These are phyloP conservation scores for Caenorhabditis tropicalis DNA, from an alignment of 1,140 invertebrate species.

Conservation along the genomic window DNA sequence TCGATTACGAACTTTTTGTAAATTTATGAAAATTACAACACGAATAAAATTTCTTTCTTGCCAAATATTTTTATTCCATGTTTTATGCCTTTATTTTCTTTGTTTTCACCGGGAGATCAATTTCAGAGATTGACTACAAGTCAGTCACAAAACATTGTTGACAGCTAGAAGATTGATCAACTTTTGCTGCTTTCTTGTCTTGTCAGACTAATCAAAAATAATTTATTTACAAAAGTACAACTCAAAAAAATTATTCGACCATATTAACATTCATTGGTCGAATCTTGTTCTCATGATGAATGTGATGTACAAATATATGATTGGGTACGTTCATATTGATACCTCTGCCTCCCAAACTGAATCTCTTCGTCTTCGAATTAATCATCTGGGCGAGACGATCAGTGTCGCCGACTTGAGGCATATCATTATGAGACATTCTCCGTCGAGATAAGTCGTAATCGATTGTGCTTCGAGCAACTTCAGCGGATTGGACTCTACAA, in stretches of 20 bases:
- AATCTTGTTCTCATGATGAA: slow-evolving; percentile 19
- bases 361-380: background rate
- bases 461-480: background rate
- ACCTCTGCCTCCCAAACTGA: background rate
- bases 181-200: background rate
- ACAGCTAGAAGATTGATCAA: no score
- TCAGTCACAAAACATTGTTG: no score
- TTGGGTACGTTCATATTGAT: slow-evolving; percentile 14
- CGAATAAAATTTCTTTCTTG: no score
- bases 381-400: background rate
- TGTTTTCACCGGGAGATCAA: no score
- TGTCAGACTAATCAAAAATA: background rate
- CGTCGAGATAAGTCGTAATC: slow-evolving; percentile 9
- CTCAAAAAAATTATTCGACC: background rate
- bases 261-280: background rate
- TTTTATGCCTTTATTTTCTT: no score
- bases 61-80: no score
- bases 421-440: background rate
- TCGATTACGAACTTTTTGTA: no score
- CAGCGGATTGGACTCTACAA: slow-evolving; percentile 11
- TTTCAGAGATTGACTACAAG: no score
- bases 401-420: slow-evolving; percentile 6
- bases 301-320: slow-evolving; percentile 32
- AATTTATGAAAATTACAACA: no score
- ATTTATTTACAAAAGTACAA: no score